Evolutionary conservation across 1,140 invertebrate species (phyloP).

Genomic region (Araneus ventricosus): DNA sequence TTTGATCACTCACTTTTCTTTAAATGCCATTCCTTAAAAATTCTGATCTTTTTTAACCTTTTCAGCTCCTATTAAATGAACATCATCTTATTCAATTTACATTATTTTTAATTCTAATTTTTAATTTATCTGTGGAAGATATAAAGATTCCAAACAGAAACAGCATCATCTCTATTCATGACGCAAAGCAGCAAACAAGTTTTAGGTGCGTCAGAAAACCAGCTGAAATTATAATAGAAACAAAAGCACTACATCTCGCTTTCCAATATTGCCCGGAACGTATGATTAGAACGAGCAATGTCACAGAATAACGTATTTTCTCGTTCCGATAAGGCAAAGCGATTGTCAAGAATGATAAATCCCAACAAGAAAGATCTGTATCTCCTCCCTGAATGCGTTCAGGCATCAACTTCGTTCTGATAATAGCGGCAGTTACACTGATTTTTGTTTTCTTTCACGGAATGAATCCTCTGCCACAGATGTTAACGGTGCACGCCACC

Average conservation of each 20-base stretch:
- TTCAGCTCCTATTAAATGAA: no score
- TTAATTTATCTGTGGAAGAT: no score
- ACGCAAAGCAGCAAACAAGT: not conserved
- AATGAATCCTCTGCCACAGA: conserved; percentile 51
- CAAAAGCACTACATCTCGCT: not conserved
- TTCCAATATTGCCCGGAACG: conserved; percentile 1
- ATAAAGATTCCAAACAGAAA: not conserved
- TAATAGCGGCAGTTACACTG: conserved; percentile 32
- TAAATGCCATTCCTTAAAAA: no score
- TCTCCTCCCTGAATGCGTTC: not conserved
- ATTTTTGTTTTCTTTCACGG: conserved; percentile 40
- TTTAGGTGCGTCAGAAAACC: not conserved
- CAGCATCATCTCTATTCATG: not conserved
- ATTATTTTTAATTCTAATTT: no score
- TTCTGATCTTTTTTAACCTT: no score
- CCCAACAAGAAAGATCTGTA: conserved; percentile 36
- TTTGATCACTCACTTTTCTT: no score
- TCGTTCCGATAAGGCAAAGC: conserved; percentile 33
- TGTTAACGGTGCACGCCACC: conserved; percentile 37
- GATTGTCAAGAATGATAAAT: conserved; percentile 55
- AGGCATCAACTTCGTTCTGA: conserved; percentile 3
- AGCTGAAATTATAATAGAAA: not conserved
- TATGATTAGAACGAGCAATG: conserved; percentile 18
- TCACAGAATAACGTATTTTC: conserved; percentile 50
- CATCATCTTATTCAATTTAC: no score